Evolutionary conservation across 2,113 vertebrate genomes (phyloP).

Genomic region (Rhabdomys dilectus): DNA sequence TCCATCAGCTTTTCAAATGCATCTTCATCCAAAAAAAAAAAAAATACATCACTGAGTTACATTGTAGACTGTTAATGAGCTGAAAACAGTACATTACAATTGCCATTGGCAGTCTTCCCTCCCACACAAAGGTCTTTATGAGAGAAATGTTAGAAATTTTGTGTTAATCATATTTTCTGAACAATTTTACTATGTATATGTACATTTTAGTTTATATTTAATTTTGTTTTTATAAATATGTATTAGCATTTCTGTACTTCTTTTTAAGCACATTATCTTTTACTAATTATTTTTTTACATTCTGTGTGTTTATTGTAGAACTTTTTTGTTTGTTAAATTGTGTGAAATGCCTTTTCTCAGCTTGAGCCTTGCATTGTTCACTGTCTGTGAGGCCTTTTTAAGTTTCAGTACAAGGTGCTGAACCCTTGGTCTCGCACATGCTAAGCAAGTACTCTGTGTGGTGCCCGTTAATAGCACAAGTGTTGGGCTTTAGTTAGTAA

Average conservation of each 20-base stretch:
- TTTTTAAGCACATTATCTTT: background rate
- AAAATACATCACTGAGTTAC: background rate
- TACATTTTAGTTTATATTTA: background rate
- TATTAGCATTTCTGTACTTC: background rate
- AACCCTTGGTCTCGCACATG: background rate
- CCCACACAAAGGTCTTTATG: background rate
- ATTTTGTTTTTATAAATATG: background rate
- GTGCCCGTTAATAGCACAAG: background rate
- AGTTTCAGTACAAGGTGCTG: background rate
- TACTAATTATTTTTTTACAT: background rate
- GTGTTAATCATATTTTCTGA: background rate
- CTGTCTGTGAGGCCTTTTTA: background rate
- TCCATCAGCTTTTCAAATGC: constrained; percentile 26
- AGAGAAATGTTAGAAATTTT: background rate
- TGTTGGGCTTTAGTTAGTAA: constrained; percentile 42
- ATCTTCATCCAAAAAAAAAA: constrained; percentile 2
- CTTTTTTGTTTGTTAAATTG: background rate
- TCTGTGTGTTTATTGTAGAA: background rate
- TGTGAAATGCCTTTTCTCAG: background rate
- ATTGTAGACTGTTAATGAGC: background rate
- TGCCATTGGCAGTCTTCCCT: background rate
- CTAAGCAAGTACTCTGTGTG: background rate
- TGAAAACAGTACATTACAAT: background rate
- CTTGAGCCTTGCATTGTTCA: constrained; percentile 8
- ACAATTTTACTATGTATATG: background rate